Conservation (phyloP, 2,888 invertebrate genomes). For the Harpalus rubripes region DNA sequence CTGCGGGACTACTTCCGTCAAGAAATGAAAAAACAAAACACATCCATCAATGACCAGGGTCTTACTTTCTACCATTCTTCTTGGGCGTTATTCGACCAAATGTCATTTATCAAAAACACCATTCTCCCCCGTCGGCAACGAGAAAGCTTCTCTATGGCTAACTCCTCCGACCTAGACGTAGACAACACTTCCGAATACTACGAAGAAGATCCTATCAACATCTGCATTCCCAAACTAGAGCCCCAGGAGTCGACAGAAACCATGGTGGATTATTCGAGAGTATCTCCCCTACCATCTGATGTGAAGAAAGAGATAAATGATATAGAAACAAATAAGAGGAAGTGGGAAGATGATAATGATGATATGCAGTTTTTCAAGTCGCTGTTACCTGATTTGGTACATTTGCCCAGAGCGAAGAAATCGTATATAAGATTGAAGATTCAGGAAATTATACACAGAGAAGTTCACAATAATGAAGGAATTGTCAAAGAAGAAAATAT, state of each 20-base stretch:
- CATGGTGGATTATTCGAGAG: constrained; percentile 45
- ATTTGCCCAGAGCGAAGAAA: constrained; percentile 65
- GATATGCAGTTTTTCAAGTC: constrained; percentile 66
- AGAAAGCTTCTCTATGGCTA: constrained; percentile 25
- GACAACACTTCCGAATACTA: constrained; percentile 55
- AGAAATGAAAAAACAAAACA: constrained; percentile 64
- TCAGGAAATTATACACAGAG: constrained; percentile 65
- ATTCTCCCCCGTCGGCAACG: constrained; percentile 58
- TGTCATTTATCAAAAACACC: constrained; percentile 61
- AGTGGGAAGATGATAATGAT: constrained; percentile 58
- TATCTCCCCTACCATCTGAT: constrained; percentile 49
- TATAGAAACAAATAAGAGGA: constrained; percentile 40
- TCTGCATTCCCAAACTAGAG: constrained; percentile 63
- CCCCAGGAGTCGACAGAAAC: constrained; percentile 41
- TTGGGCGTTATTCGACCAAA: constrained; percentile 63
- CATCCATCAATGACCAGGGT: constrained; percentile 39
- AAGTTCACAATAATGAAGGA: constrained; percentile 64
- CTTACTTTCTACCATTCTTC: constrained; percentile 50
- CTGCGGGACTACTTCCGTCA: constrained; percentile 65
- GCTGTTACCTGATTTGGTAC: constrained; percentile 59
- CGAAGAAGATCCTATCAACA: constrained; percentile 59
- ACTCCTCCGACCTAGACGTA: constrained; percentile 51
- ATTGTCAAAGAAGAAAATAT: constrained; percentile 51
- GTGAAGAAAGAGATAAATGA: constrained; percentile 19
- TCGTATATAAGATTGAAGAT: constrained; percentile 63